Conservation (phyloP, 2,113 vertebrate species). For the Columbina picui region DNA sequence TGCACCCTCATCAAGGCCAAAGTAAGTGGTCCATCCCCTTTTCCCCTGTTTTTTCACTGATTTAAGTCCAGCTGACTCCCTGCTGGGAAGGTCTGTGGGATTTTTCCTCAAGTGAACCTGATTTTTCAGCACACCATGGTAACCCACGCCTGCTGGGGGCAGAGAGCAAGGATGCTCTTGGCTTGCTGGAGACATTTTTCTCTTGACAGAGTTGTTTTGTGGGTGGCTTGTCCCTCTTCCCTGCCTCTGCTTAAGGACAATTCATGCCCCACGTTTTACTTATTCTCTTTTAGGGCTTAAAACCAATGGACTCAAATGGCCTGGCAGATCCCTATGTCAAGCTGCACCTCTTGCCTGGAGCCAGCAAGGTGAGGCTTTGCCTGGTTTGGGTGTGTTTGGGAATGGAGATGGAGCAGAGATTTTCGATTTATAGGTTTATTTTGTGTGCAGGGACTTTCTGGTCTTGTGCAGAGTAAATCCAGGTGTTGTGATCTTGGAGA, state of each 20-base stretch:
- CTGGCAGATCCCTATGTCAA: constrained; percentile 95
- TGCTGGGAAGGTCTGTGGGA: neutral
- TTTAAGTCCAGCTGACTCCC: neutral
- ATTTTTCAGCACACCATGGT: neutral
- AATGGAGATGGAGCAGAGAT: neutral
- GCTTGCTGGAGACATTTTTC: neutral
- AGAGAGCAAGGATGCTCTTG: neutral
- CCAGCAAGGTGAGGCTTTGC: constrained; percentile 89
- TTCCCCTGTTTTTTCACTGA: rapidly evolving
- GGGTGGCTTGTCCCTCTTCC: neutral
- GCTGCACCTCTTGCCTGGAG: constrained; percentile 92
- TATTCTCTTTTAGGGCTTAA: constrained; percentile 83
- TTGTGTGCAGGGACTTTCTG: too few species aligned
- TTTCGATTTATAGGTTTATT: neutral
- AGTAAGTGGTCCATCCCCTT: constrained; percentile 64
- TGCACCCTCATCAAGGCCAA: constrained; percentile 93
- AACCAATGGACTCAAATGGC: constrained; percentile 96
- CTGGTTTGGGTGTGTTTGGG: rapidly evolving
- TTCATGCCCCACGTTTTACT: rapidly evolving
- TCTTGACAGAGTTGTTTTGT: rapidly evolving
- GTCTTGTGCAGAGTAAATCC: neutral
- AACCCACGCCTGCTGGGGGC: rapidly evolving
- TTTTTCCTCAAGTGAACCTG: neutral
- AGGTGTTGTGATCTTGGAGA: rapidly evolving
- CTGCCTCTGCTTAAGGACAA: neutral